Evolutionary conservation across 2,113 vertebrate species (phyloP), one percentile per base, ranked within the genome.

Genomic region (Chaetops frenatus): DNA sequence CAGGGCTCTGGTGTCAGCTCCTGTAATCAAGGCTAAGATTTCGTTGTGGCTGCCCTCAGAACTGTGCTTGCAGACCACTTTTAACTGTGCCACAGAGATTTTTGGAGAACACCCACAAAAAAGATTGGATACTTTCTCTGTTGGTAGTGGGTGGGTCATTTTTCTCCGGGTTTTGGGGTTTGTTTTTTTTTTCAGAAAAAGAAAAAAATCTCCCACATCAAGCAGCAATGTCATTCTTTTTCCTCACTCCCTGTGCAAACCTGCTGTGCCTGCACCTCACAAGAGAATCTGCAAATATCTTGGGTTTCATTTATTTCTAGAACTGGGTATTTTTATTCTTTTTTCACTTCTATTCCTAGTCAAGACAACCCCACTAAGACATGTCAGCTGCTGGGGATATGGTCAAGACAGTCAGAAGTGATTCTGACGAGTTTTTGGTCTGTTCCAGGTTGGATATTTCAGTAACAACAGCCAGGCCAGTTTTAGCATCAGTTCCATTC

Each of bases 61-160:
- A 66, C 31, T 92, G 71, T 28, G 33, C 81, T 80, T 71, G 81
- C 85, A 96, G 93, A 93, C 94, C 94, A 94, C 92, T 76, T 93
- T 86, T 44, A 95, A 94, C 79, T 76, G 78, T 8, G 72, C 92
- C 96, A 97, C 95, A 97, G 92, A 96, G 93, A 92, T 96, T 95
- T 84, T 47, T 4, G 1, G 76, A 93, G 69, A 88, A 86, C 72
- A 69, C 90, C 93, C 94, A 95, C 85, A 56, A 70, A 64, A 19
- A 62, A 85, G 56, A 81, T 64, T 81, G 48, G 60, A 66, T 64
- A 12, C 17, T 47, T 31, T 60, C 71, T 50, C 64, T n/a, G 60
- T 56, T 62, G 31, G 44, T 28, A 65, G 81, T 50, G 42, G 40
- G 90, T 81, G 51, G 24, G 80, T 83, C 65, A 71, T 73, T 78